Percentiles rank a stretch among this genome's conserved stretches.
phyloP scores from a whole-genome alignment of 2,888 invertebrate genomes.

The Mythimna vitellina region DNA sequence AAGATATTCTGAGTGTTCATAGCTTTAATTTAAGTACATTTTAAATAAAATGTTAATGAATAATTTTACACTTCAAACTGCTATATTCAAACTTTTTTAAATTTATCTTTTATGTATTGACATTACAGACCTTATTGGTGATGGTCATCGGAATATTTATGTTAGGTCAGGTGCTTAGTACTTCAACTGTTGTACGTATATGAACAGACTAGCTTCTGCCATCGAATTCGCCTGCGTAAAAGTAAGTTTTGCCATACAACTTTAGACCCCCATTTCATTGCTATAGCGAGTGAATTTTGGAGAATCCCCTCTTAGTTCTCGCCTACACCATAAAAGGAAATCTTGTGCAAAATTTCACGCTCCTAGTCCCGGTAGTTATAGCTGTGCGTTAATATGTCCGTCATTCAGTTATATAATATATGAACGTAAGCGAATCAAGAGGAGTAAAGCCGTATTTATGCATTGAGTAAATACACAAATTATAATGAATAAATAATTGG shows the following conservation, averaged over 20 bases:
- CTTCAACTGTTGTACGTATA: not conserved
- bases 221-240: too few relatives aligned
- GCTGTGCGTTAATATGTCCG: too few relatives aligned
- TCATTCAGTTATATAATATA: too few relatives aligned
- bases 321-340: too few relatives aligned
- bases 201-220: not conserved
- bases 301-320: too few relatives aligned
- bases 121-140: not conserved
- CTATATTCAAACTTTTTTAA: not conserved
- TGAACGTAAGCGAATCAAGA: not conserved
- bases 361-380: too few relatives aligned
- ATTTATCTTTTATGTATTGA: not conserved
- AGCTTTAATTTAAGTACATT: conserved; percentile 16
- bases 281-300: too few relatives aligned
- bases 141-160: not conserved
- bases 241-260: too few relatives aligned
- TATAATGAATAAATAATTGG: not conserved
- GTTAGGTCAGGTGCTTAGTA: not conserved
- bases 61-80: not conserved
- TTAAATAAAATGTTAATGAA: conserved; percentile 14
- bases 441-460: too few relatives aligned
- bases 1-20: conserved; percentile 43
- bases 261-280: too few relatives aligned
- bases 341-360: too few relatives aligned
- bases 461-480: not conserved